Evolutionary conservation across 2,888 invertebrate species (phyloP), one percentile per base, ranked within the genome.

Genomic region (Eupithecia pulchellata): DNA sequence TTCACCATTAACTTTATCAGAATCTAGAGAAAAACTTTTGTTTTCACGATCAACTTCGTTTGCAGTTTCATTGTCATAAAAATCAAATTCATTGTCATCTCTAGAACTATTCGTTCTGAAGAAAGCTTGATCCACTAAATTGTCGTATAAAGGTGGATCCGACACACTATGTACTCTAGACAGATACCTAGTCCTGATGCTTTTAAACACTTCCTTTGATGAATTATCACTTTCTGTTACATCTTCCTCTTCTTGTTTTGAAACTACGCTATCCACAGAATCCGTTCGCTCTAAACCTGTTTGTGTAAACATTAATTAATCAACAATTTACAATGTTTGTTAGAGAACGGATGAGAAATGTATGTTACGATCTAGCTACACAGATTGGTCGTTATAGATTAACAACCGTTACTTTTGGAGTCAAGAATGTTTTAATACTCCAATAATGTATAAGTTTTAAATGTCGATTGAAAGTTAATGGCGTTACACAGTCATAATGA

Each of bases 221-320:
- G 91, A 88, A 72, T 82, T 84, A 78, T 93, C 92, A 72, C 86
- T 89, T 74, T 90, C 92, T 55, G 84, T 75, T 67, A 80, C 78
- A 72, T 89, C 87, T 4, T 88, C 86, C 75, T 89, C 88, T 32
- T 72, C 83, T 86, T 0, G 86, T 74, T 66, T 75, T 78, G 79
- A 83, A 78, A 82, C 76, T 76, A 89, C 82, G 84, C 88, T 91
- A 85, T 92, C 92, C 88, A 87, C 82, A 81, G 92, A 91, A 81
- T 88, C 89, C 76, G 91, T 88, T 78, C 86, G 89, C 85, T 91
- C 87, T 88, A 90, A 83, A 94, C 93, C 94, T 94, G 93, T 52
- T 52, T 52, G 25, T 89, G 86, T 88, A 92, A 87, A 91, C 85
- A 78, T 77, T 81, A 76, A 92, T 92, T 92, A 91, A 83, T 83